These are phyloP conservation scores for Sarcoramphus papa DNA, from an alignment of 2,797 vertebrate genomes.

Conservation along the genomic window DNA sequence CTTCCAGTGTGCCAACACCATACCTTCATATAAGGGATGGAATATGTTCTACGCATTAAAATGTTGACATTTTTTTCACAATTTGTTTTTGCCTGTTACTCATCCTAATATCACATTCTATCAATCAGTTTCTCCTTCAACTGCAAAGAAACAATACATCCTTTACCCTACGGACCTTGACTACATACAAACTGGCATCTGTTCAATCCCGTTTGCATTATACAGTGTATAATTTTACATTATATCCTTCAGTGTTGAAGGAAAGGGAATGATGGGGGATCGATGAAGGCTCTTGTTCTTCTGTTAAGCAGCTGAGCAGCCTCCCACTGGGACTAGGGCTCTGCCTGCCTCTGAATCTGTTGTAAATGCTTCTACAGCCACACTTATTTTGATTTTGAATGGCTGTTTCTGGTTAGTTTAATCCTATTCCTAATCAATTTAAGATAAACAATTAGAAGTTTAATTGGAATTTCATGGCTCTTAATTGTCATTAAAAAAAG, in stretches of 20 bases:
- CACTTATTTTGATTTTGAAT: slow-evolving; percentile 1
- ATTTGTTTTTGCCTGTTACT: slow-evolving; percentile 6
- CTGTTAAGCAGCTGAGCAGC: background rate
- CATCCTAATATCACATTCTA: slow-evolving; percentile 23
- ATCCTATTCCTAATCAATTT: slow-evolving; percentile 15
- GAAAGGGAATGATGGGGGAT: background rate
- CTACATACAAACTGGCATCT: slow-evolving; percentile 1
- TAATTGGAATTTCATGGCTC: slow-evolving; percentile 7
- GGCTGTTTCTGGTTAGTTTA: slow-evolving; percentile 20
- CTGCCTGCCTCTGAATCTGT: background rate
- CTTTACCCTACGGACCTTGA: background rate
- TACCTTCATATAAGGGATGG: background rate
- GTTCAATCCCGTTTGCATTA: slow-evolving; percentile 5
- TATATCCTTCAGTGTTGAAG: background rate
- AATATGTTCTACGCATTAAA: background rate
- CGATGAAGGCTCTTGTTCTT: background rate
- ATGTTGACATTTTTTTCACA: background rate
- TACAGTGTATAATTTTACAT: slow-evolving; percentile 35
- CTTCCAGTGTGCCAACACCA: background rate
- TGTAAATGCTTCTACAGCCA: slow-evolving; percentile 20
- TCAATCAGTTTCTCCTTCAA: slow-evolving; percentile 16
- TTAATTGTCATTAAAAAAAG: background rate
- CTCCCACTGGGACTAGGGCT: slow-evolving; percentile 1
- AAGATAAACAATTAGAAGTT: slow-evolving; percentile 7
- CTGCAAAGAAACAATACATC: background rate